Evolutionary conservation across 2,113 vertebrate genomes (phyloP), one percentile per base, ranked within the genome.

Genomic region (Pao palembangensis): DNA sequence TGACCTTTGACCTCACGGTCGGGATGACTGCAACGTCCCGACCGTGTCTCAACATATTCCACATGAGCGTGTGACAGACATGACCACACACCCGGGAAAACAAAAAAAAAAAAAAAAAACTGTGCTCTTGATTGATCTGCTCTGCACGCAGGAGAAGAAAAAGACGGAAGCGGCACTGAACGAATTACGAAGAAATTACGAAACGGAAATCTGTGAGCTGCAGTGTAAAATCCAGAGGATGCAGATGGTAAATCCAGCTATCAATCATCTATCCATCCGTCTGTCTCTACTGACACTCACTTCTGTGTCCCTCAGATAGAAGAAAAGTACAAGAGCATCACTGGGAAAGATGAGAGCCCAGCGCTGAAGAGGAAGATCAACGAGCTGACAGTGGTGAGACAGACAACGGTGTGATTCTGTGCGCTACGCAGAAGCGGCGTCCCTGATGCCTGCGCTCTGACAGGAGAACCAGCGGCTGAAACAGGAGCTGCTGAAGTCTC

Each of bases 381-480:
- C 60, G 94, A 95, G 56, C 83, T 98, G 25, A 92, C 91, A 0
- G 69, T 94, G 92, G 96, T 99, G 90, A 92, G 92, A 76, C 20
- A 15, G 1, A 4, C 8, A 10, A 56, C 34, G n/a, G 8, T 1
- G 15, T 3, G 3, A 12, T 38, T 38, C 20, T 50, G 48, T 16
- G 2, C 1, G 18, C 43, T 20, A 25, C 21, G 21, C 18, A 1
- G 3, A 0, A 4, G n/a, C 21, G 3, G 19, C 5, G 34, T 11
- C 34, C 28, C 8, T 38, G 34, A 38, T 8, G 34, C 6, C 19
- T 16, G 2, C 3, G 19, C 16, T 19, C 20, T 51, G 65, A 53
- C 64, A 98, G 97, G 95, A 99, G 79, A 98, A 96, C 83, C 95
- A 98, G 86, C 91, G 88, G 85, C 85, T 98, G 62, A 98, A 93